Evolutionary conservation across 2,888 invertebrate species (phyloP).

Genomic region (Hartigia nigra): DNA sequence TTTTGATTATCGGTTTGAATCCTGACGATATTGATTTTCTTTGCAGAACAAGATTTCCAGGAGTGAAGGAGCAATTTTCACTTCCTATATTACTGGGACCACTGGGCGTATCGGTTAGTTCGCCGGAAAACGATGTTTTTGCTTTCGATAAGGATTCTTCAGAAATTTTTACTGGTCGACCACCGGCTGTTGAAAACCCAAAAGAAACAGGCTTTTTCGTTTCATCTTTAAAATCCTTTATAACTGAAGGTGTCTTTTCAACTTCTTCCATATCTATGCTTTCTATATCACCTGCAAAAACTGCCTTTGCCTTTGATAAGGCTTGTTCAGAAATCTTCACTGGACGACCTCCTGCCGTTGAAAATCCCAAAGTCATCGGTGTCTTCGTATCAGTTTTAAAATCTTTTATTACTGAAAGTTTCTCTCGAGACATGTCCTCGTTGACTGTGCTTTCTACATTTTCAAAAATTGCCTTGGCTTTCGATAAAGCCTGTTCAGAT

Average conservation of each 20-base stretch:
- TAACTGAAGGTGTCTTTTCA: neutral
- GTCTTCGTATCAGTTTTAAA: neutral
- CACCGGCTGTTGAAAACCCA: constrained; percentile 43
- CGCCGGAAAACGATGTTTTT: constrained; percentile 14
- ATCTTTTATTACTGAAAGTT: neutral
- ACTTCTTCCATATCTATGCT: neutral
- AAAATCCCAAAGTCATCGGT: constrained; percentile 35
- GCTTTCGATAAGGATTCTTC: constrained; percentile 32
- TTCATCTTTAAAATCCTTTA: neutral
- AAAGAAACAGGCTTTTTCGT: neutral
- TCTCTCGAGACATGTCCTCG: neutral
- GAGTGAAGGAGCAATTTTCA: neutral
- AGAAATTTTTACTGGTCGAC: constrained; percentile 37
- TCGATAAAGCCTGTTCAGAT: constrained; percentile 31
- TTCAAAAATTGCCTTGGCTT: constrained; percentile 24
- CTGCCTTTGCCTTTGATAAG: constrained; percentile 25
- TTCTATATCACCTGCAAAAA: constrained; percentile 15
- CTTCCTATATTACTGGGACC: neutral
- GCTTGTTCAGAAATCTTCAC: constrained; percentile 36
- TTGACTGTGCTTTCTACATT: neutral
- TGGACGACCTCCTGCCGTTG: constrained; percentile 53
- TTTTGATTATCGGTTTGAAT: constrained; percentile 14
- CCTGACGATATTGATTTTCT: neutral
- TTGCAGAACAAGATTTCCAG: neutral
- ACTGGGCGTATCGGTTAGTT: neutral